These are phyloP conservation scores for Drosophila arizonae DNA, from an alignment of 1,140 invertebrate species.

Conservation along the genomic window DNA sequence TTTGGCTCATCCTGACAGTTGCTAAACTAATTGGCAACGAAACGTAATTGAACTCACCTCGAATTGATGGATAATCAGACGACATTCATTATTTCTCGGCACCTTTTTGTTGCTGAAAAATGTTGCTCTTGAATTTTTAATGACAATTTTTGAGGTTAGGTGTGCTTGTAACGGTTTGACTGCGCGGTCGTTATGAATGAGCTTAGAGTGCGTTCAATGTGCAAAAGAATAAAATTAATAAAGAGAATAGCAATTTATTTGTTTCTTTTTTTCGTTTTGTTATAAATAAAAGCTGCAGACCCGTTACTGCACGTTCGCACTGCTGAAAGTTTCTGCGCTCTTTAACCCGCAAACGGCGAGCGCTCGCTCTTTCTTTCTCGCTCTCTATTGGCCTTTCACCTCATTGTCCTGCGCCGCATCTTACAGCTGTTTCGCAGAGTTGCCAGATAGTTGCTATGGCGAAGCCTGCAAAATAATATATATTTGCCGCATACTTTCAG, in stretches of 20 bases:
- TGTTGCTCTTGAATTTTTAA: slow-evolving; percentile 44
- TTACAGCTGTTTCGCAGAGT: slow-evolving; percentile 55
- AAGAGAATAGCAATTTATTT: background rate
- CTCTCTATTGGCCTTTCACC: slow-evolving; percentile 1
- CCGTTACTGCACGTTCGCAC: slow-evolving; percentile 55
- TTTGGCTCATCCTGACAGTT: background rate
- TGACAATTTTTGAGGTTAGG: slow-evolving; percentile 44
- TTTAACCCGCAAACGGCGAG: slow-evolving; percentile 37
- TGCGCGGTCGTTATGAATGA: background rate
- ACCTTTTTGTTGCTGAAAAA: slow-evolving; percentile 18
- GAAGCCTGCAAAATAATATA: background rate
- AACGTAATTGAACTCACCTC: slow-evolving; percentile 85
- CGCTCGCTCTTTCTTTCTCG: slow-evolving; percentile 20
- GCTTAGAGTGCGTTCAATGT: background rate
- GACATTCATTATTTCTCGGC: slow-evolving; percentile 86
- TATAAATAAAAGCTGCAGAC: slow-evolving; percentile 51
- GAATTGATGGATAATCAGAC: slow-evolving; percentile 89
- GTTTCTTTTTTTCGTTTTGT: slow-evolving; percentile 27
- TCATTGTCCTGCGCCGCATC: slow-evolving; percentile 55
- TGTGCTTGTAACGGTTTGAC: slow-evolving; percentile 29
- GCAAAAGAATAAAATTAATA: too few relatives aligned
- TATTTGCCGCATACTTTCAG: background rate
- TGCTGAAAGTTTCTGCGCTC: slow-evolving; percentile 70
- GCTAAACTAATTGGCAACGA: background rate
- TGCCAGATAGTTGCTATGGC: slow-evolving; percentile 15